A percentile compares a stretch with the other conserved stretches of the same genome.
Evolutionary conservation across 2,888 invertebrate species (phyloP).

Genomic region (Phortica okadai): DNA sequence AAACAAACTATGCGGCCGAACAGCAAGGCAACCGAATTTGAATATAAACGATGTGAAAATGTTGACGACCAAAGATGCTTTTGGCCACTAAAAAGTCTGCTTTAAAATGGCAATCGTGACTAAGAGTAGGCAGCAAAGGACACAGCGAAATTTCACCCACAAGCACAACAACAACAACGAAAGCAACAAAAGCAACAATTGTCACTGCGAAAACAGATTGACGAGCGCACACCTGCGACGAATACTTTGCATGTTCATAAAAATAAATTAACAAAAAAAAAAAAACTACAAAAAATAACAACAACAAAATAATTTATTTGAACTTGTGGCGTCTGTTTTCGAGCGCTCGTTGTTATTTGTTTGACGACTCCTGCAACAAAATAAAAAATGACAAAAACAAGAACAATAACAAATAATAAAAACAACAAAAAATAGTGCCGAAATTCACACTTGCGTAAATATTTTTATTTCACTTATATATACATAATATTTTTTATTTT

Average conservation of each 20-base stretch:
- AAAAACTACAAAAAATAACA: conserved; percentile 37
- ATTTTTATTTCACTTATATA: conserved; percentile 34
- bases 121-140: neutral
- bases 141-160: neutral
- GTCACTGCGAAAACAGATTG: neutral
- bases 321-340: conserved; percentile 36
- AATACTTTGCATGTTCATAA: conserved; percentile 45
- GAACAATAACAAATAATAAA: conserved; percentile 3
- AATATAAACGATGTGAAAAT: conserved; percentile 31
- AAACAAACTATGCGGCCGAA: neutral
- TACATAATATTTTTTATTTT: neutral
- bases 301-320: conserved; percentile 51
- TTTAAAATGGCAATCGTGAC: neutral
- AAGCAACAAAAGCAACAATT: conserved; percentile 26
- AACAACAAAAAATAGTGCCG: neutral
- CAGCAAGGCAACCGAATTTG: conserved; percentile 16
- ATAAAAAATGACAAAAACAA: neutral
- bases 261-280: conserved; percentile 31
- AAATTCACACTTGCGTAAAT: conserved; percentile 54
- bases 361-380: neutral
- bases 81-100: neutral
- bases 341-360: too few relatives aligned
- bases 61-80: neutral
- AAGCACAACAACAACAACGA: neutral
- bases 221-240: conserved; percentile 28